phyloP scores from a whole-genome alignment of 2,888 invertebrate genomes.

The Dexiosoma caninum region DNA sequence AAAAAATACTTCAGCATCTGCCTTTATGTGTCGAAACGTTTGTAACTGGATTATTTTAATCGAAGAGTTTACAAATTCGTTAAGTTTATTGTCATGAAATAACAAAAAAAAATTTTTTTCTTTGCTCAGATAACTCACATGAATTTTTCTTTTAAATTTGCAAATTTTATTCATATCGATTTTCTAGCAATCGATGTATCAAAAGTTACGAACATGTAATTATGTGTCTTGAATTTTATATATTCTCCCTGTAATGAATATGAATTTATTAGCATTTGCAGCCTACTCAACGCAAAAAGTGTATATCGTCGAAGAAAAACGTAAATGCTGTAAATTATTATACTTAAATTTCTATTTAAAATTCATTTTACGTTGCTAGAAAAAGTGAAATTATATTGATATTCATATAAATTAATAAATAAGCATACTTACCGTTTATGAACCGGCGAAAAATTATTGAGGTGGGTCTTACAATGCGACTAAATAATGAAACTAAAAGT shows the following conservation, averaged over 20 bases:
- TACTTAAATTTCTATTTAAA: conserved; percentile 23
- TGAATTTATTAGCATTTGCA: neutral
- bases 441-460: conserved; percentile 48
- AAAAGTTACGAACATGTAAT: neutral
- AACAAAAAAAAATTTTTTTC: no score
- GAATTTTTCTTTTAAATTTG: no score
- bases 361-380: conserved; percentile 30
- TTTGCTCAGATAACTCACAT: no score
- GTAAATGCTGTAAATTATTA: neutral
- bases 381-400: conserved; percentile 46
- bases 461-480: conserved; percentile 44
- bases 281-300: no score
- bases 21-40: no score
- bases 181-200: neutral
- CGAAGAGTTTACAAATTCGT: no score
- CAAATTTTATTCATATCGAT: neutral
- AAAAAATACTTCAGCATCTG: no score
- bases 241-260: conserved; percentile 36
- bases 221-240: conserved; percentile 8
- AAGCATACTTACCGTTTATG: conserved; percentile 44
- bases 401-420: neutral
- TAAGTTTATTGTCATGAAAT: no score
- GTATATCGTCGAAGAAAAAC: neutral
- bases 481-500: conserved; percentile 60
- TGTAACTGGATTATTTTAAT: no score